phyloP scores from a whole-genome alignment of 2,797 vertebrate genomes.

The Craterocephalus amniculus region DNA sequence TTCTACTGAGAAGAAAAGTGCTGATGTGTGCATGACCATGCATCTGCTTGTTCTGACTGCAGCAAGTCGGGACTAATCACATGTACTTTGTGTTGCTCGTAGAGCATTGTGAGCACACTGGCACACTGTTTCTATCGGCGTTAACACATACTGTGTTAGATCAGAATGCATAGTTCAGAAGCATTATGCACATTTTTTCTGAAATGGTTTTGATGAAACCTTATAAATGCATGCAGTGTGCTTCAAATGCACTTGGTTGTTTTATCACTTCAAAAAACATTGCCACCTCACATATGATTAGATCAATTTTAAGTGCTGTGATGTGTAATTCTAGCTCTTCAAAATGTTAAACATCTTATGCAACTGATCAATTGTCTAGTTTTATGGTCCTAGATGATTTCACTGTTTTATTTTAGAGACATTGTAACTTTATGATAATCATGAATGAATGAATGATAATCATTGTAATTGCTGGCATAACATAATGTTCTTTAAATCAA shows the following conservation, averaged over 20 bases:
- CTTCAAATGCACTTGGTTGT: slow-evolving; percentile 43
- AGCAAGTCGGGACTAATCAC: neutral
- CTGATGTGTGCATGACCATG: slow-evolving; percentile 35
- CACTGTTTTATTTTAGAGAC: slow-evolving; percentile 13
- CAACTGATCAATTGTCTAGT: slow-evolving; percentile 25
- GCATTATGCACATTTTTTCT: slow-evolving; percentile 1
- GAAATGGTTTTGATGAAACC: slow-evolving; percentile 2
- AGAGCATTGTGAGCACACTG: slow-evolving; percentile 47
- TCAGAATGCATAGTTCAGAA: neutral
- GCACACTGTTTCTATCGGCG: neutral
- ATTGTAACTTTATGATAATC: slow-evolving; percentile 10
- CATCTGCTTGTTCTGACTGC: slow-evolving; percentile 28
- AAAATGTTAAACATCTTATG: slow-evolving; percentile 34
- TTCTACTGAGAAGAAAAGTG: slow-evolving; percentile 12
- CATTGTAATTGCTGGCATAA: slow-evolving; percentile 27
- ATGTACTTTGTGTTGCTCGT: slow-evolving; percentile 20
- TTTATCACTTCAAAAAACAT: slow-evolving; percentile 24
- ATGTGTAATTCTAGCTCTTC: slow-evolving; percentile 21
- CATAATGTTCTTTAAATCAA: slow-evolving; percentile 31
- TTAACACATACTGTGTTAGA: neutral
- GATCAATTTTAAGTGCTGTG: slow-evolving; percentile 12
- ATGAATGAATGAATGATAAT: too few relatives aligned
- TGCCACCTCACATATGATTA: slow-evolving; percentile 3
- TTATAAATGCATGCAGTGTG: slow-evolving; percentile 41
- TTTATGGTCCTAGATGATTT: slow-evolving; percentile 14